Conservation (phyloP, 2,888 invertebrate species). For the Andrena fulva region DNA sequence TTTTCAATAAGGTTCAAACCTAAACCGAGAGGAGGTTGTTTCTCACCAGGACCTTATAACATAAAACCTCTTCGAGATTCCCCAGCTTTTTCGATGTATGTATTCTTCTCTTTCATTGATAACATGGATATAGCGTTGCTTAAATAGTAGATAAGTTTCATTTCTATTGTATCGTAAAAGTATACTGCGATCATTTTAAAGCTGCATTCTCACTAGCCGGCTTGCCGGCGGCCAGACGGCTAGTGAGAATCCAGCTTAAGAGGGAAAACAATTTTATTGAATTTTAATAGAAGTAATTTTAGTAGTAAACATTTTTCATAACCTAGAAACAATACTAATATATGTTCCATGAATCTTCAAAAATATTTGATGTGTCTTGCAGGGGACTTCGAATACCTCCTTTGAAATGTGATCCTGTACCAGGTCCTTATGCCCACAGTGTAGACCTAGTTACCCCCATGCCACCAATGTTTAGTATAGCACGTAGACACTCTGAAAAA, state of each 20-base stretch:
- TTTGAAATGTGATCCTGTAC: conserved; percentile 42
- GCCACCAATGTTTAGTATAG: conserved; percentile 85
- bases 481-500: conserved; percentile 81
- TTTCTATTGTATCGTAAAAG: background rate
- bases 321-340: background rate
- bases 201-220: no score
- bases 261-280: no score
- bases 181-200: background rate
- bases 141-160: background rate
- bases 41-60: conserved; percentile 70
- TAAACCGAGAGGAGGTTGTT: conserved; percentile 40
- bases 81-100: conserved; percentile 73
- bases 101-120: background rate
- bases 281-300: no score
- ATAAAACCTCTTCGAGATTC: conserved; percentile 49
- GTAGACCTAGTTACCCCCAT: conserved; percentile 70
- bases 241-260: no score
- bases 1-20: conserved; percentile 73
- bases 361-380: background rate
- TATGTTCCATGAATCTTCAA: background rate
- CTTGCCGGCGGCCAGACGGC: no score
- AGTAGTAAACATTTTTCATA: no score
- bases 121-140: background rate
- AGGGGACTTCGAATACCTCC: conserved; percentile 37
- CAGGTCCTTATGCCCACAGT: conserved; percentile 60